A percentile compares a stretch with the other conserved stretches of the same genome.
Conservation (phyloP, 30 jellyfish, hydroid and myxozoan species). For the Chironex yamaguchii region DNA sequence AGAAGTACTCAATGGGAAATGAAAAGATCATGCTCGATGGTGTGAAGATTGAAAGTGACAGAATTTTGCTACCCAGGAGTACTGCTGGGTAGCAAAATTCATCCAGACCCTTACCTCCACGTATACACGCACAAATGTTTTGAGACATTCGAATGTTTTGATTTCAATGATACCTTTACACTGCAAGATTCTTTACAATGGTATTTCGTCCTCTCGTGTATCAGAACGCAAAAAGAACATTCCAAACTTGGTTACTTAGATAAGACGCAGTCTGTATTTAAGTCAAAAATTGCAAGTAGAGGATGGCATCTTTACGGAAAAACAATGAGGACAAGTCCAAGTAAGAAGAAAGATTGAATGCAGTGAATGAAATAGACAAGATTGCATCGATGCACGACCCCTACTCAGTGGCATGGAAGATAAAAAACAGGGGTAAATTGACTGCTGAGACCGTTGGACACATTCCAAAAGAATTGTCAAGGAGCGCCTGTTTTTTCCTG, state of each 20-base stretch:
- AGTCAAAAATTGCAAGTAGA: constrained; percentile 17
- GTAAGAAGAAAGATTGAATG: constrained; percentile 9
- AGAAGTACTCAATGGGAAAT: too few species aligned
- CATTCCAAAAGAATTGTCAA: constrained; percentile 30
- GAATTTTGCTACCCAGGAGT: too few species aligned
- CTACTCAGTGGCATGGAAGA: constrained; percentile 45
- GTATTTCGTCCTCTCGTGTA: too few species aligned
- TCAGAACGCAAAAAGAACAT: too few species aligned
- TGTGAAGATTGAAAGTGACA: too few species aligned
- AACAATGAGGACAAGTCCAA: constrained; percentile 26
- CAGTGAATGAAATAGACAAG: constrained; percentile 37
- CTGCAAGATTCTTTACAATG: too few species aligned
- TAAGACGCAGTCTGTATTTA: constrained; percentile 19
- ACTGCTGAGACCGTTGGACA: constrained; percentile 37
- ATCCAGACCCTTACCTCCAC: too few species aligned
- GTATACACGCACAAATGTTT: too few species aligned
- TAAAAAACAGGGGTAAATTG: constrained; percentile 27
- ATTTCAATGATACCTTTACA: too few species aligned
- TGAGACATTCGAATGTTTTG: too few species aligned
- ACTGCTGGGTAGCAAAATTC: too few species aligned
- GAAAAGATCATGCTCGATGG: too few species aligned
- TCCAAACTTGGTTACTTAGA: neutral
- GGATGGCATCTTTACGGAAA: constrained; percentile 41
- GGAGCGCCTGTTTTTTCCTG: constrained; percentile 31
- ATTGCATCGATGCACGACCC: constrained; percentile 48